Percentiles rank a stretch among this genome's conserved stretches.
These are phyloP conservation scores for Anastrepha ludens DNA, from an alignment of 1,140 invertebrate genomes.

Conservation along the genomic window DNA sequence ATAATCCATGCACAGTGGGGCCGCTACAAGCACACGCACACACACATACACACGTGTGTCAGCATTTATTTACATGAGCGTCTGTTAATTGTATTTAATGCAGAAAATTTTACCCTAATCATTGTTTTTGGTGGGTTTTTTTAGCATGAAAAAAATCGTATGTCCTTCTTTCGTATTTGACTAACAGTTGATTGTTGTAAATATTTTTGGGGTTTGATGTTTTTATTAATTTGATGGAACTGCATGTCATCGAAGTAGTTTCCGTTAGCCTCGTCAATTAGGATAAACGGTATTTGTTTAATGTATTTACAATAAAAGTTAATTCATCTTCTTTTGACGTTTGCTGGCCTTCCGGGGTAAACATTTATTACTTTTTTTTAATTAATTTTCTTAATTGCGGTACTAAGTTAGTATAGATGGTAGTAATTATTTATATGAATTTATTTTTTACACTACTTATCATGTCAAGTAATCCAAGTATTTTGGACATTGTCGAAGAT, in stretches of 20 bases:
- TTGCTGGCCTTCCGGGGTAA: not conserved
- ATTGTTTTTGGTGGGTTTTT: not conserved
- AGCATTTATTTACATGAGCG: not conserved
- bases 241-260: not conserved
- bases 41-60: not conserved
- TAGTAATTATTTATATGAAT: too few species aligned
- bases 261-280: constrained; percentile 20
- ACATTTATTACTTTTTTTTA: too few species aligned
- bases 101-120: not conserved
- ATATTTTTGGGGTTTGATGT: not conserved
- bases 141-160: not conserved
- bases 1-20: too few species aligned
- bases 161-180: not conserved
- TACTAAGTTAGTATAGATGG: too few species aligned
- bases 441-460: too few species aligned
- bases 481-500: too few species aligned
- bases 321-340: not conserved
- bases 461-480: too few species aligned
- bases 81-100: too few species aligned
- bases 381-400: too few species aligned
- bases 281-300: not conserved
- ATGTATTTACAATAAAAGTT: not conserved
- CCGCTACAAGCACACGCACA: not conserved
- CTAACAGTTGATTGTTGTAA: not conserved
- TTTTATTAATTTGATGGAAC: not conserved